Conservation (phyloP, 2,797 vertebrate genomes). For the Poeciliopsis paucimaculata region DNA sequence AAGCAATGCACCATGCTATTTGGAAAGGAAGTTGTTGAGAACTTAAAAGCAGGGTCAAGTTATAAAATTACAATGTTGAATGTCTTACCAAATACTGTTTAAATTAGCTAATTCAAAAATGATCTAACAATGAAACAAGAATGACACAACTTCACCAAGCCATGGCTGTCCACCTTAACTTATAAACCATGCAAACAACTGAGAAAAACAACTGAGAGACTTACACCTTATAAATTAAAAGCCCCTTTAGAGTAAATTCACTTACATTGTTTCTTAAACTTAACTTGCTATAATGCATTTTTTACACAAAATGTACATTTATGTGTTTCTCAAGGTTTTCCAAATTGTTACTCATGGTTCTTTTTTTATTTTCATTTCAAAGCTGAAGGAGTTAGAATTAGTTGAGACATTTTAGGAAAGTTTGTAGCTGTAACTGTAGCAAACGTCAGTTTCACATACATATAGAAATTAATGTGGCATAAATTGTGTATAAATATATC, state of each 20-base stretch:
- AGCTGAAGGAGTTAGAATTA: not conserved
- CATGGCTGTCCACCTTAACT: not conserved
- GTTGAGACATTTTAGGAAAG: too few relatives aligned
- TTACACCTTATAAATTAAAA: not conserved
- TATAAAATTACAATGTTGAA: not conserved
- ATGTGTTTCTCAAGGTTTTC: not conserved
- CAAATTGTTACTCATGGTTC: not conserved
- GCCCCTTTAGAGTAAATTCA: not conserved
- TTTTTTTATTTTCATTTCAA: not conserved
- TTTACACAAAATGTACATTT: not conserved
- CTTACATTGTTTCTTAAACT: not conserved
- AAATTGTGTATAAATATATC: not conserved
- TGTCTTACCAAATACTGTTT: not conserved
- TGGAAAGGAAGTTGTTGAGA: not conserved
- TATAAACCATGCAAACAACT: not conserved
- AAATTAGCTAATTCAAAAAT: too few relatives aligned
- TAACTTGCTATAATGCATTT: not conserved
- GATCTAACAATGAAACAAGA: not conserved
- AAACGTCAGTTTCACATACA: not conserved
- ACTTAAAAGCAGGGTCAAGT: not conserved
- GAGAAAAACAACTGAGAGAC: not conserved
- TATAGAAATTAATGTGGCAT: not conserved
- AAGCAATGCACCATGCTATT: not conserved
- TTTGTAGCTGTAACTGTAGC: not conserved
- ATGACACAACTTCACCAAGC: not conserved